phyloP scores from a whole-genome alignment of 2,113 vertebrate species.

The Chloebia gouldiae region DNA sequence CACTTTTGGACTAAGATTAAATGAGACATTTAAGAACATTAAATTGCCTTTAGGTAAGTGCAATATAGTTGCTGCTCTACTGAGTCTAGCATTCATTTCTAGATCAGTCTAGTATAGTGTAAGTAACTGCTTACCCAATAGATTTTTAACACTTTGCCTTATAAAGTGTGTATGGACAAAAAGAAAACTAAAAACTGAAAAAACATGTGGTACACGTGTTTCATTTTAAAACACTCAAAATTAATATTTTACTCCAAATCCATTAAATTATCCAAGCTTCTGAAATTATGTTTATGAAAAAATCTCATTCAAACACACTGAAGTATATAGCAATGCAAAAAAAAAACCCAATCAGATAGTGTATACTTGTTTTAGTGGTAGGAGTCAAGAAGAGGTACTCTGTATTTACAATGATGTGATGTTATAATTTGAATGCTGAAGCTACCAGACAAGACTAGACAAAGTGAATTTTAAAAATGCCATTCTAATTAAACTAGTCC shows the following conservation, averaged over 20 bases:
- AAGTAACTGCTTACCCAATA: background rate
- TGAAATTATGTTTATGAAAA: background rate
- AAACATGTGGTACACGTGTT: background rate
- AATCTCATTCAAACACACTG: background rate
- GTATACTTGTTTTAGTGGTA: background rate
- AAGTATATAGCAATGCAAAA: background rate
- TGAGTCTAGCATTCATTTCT: background rate
- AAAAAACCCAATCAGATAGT: background rate
- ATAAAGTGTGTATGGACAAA: background rate
- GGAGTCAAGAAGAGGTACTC: background rate
- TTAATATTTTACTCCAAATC: background rate
- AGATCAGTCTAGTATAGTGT: background rate
- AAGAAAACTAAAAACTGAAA: background rate
- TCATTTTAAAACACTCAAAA: background rate
- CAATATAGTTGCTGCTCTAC: background rate
- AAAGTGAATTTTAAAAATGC: slow-evolving; percentile 36
- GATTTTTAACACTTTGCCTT: background rate
- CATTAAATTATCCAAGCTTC: background rate
- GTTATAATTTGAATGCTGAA: background rate
- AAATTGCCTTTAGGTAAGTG: background rate
- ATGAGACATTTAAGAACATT: background rate
- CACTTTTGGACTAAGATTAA: background rate
- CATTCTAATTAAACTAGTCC: slow-evolving; percentile 45
- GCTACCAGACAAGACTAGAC: slow-evolving; percentile 49
- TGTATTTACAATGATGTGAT: background rate